Evolutionary conservation across 2,888 invertebrate species (phyloP).

Genomic region (Gnatocerus cornutus): DNA sequence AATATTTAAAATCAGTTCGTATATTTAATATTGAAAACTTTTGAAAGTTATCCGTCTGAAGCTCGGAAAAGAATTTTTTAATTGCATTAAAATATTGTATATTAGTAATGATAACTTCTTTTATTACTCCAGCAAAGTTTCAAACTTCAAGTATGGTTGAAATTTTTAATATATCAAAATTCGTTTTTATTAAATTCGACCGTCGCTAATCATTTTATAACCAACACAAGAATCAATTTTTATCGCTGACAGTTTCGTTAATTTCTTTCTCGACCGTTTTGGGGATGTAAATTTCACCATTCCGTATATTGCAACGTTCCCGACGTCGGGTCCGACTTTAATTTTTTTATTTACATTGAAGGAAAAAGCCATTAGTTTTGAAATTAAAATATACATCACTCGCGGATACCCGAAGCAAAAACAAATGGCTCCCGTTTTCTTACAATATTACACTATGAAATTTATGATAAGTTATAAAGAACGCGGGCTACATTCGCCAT

Average conservation of each 20-base stretch:
- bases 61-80: constrained; percentile 62
- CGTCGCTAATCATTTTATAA: neutral
- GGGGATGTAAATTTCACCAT: constrained; percentile 62
- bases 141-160: constrained; percentile 34
- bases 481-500: constrained; percentile 66
- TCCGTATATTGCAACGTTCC: constrained; percentile 61
- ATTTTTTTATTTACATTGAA: constrained; percentile 68
- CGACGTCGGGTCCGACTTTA: constrained; percentile 54
- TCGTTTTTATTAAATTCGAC: constrained; percentile 4
- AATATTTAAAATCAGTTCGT: constrained; percentile 62
- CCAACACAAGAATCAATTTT: neutral
- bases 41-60: constrained; percentile 54
- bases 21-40: constrained; percentile 59
- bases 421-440: constrained; percentile 67
- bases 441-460: constrained; percentile 69
- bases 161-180: constrained; percentile 41
- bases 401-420: constrained; percentile 67
- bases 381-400: constrained; percentile 71
- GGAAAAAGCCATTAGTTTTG: constrained; percentile 69
- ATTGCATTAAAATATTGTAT: constrained; percentile 65
- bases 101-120: constrained; percentile 61
- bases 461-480: constrained; percentile 69
- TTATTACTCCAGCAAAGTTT: constrained; percentile 51
- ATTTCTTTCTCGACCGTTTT: constrained; percentile 25
- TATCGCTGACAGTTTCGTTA: constrained; percentile 15